Percentiles rank a stretch among this genome's conserved stretches.
Evolutionary conservation across 1,140 invertebrate genomes (phyloP).

Genomic region (Luehdorfia chinensis): DNA sequence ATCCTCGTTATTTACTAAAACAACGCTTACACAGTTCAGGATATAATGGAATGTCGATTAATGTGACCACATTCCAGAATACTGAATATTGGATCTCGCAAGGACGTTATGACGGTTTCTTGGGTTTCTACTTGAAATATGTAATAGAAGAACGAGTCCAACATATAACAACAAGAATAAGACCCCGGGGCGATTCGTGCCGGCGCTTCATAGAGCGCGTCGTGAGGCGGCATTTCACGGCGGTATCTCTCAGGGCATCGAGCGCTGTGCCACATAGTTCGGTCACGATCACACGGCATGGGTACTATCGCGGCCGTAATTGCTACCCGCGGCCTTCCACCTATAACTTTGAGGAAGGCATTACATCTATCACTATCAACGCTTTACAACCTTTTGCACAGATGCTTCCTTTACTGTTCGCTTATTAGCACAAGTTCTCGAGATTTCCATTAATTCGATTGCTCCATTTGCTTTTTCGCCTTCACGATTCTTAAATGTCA

Average conservation of each 20-base stretch:
- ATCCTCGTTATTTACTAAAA: constrained; percentile 57
- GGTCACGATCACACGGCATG: constrained; percentile 66
- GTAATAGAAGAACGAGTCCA: neutral
- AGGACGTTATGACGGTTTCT: too few species aligned
- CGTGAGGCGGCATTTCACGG: constrained; percentile 73
- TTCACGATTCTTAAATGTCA: constrained; percentile 42
- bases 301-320: constrained; percentile 56
- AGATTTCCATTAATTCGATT: constrained; percentile 7
- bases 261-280: constrained; percentile 52
- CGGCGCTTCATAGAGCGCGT: constrained; percentile 43
- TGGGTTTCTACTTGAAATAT: too few species aligned
- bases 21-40: constrained; percentile 47
- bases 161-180: constrained; percentile 30
- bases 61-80: constrained; percentile 70
- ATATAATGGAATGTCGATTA: constrained; percentile 63
- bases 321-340: constrained; percentile 56
- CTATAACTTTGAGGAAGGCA: constrained; percentile 30
- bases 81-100: constrained; percentile 52
- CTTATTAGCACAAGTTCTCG: neutral
- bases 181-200: constrained; percentile 49
- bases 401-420: too few species aligned
- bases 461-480: constrained; percentile 33
- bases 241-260: constrained; percentile 60
- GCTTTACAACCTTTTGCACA: too few species aligned
- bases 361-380: constrained; percentile 16